phyloP scores from a whole-genome alignment of 2,888 invertebrate species.

The Linnaemya vulpina region DNA sequence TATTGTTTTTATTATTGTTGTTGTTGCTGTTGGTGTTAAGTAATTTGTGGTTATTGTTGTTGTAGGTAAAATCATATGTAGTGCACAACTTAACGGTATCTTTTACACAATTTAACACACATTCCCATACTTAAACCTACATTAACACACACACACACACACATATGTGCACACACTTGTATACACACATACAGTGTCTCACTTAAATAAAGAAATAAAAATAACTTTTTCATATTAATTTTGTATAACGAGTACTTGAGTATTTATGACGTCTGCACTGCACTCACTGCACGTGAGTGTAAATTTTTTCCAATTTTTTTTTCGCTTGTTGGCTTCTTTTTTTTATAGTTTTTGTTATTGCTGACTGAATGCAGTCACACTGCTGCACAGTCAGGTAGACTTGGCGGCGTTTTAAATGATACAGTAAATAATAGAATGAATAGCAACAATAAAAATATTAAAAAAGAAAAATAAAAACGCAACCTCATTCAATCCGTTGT shows the following conservation, averaged over 20 bases:
- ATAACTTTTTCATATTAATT: constrained; percentile 21
- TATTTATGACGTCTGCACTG: constrained; percentile 50
- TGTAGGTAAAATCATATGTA: constrained; percentile 60
- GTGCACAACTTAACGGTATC: constrained; percentile 65
- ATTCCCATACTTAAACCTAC: constrained; percentile 10
- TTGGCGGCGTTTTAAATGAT: constrained; percentile 51
- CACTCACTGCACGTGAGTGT: constrained; percentile 64
- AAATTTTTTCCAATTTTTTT: constrained; percentile 37
- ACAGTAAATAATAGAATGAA: constrained; percentile 16
- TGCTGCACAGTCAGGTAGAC: constrained; percentile 49
- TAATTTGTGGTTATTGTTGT: constrained; percentile 43
- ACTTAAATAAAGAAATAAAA: constrained; percentile 13
- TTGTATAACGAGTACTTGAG: constrained; percentile 10
- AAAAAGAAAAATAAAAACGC: neutral
- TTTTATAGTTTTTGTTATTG: constrained; percentile 31
- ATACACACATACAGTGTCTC: neutral
- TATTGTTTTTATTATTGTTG: constrained; percentile 16
- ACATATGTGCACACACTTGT: neutral
- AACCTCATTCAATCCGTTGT: constrained; percentile 16
- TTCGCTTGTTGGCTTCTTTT: neutral
- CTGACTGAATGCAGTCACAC: constrained; percentile 35
- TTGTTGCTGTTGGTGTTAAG: constrained; percentile 46
- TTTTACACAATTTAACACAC: constrained; percentile 39
- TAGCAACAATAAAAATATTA: constrained; percentile 1
- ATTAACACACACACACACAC: constrained; percentile 20